Evolutionary conservation across 2,888 invertebrate species (phyloP), one percentile per base, ranked within the genome.

Genomic region (Ypsolopha sequella): DNA sequence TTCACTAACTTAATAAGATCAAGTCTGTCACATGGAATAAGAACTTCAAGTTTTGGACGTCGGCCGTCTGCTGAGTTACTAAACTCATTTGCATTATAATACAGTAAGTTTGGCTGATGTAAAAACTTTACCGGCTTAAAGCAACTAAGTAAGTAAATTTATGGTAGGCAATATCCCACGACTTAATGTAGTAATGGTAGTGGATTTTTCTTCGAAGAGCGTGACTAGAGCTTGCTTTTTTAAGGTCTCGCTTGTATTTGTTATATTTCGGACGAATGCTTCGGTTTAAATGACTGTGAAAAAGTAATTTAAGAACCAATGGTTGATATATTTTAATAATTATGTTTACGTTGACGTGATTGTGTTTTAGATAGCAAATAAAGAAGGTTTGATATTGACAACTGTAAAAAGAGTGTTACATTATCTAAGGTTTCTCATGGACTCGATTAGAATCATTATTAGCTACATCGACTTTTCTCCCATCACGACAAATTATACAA

Each of bases 11-110:
- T 48, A 38, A 48, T 24, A 38, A 48, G 48, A 48, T 48, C 38
- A 48, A 38, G 14, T 13, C 43, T 11, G 36, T 41, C 36, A 41
- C 35, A 13, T 35, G 34, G n/a, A 50, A 43, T 50, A 35, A 35
- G 2, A 50, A 50, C n/a, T 33, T 39, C 38, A 10, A 45, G 51
- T 38, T 45, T 38, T 10, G 45, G 39, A n/a, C 62, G 57, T 60
- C 61, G 61, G 60, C 64, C 61, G 61, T 61, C 60, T 62, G 57
- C 64, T n/a, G 65, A 74, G 68, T 76, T 73, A 63, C 61, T 60
- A 60, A 75, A 73, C 74, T 77, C 68, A 74, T 78, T 77, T 77
- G 68, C 76, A 77, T 77, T 72, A 68, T 73, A 74, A 73, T 69
- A 70, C 65, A 63, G 68, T 70, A 70, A 73, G 66, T 70, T 61